Percentiles rank a stretch among this genome's conserved stretches.
Conservation (phyloP, 2,888 invertebrate genomes). For the Lingula anatina region DNA sequence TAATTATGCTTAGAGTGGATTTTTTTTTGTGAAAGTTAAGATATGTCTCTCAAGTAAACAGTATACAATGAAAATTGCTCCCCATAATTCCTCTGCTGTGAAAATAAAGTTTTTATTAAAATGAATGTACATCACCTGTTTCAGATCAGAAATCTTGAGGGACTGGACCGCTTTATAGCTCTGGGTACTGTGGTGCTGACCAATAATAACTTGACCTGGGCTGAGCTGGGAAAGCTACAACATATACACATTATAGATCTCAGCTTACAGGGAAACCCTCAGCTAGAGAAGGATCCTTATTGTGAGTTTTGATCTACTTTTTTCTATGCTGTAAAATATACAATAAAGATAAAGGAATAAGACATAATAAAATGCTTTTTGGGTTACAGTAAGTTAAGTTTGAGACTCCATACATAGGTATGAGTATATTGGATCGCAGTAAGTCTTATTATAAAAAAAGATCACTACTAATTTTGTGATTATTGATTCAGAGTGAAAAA, state of each 20-base stretch:
- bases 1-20: too few species aligned
- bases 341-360: not conserved
- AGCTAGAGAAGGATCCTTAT: conserved; percentile 44
- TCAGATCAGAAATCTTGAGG: conserved; percentile 41
- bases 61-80: not conserved
- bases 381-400: too few species aligned
- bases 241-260: conserved; percentile 45
- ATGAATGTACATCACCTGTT: too few species aligned
- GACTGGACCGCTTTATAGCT: conserved; percentile 40
- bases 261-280: conserved; percentile 45
- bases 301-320: conserved; percentile 28
- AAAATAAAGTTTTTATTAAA: not conserved
- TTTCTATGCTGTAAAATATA: not conserved
- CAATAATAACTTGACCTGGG: conserved; percentile 45
- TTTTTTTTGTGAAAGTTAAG: not conserved
- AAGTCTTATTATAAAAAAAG: too few species aligned
- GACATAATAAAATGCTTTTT: too few species aligned
- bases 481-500: too few species aligned
- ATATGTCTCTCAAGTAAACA: not conserved
- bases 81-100: not conserved
- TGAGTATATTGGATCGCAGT: too few species aligned
- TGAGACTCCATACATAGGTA: too few species aligned
- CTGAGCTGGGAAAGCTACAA: conserved; percentile 38
- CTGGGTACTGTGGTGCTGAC: conserved; percentile 41
- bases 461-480: too few species aligned